Conservation (phyloP, 2,888 invertebrate genomes). For the Timema podura region DNA sequence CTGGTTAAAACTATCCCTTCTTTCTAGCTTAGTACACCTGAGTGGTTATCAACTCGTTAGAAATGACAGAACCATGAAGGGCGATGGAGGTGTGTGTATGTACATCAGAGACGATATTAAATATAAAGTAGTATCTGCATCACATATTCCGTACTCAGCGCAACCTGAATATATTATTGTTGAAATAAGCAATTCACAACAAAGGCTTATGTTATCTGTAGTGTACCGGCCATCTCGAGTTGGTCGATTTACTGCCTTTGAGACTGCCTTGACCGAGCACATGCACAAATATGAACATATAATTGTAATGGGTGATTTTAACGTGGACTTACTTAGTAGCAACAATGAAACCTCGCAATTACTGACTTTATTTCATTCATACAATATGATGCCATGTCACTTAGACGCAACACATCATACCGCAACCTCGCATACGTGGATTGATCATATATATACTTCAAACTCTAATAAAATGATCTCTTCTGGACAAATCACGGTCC, state of each 20-base stretch:
- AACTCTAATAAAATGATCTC: too few relatives aligned
- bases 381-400: too few relatives aligned
- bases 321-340: background rate
- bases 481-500: too few relatives aligned
- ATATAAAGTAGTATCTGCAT: background rate
- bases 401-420: too few relatives aligned
- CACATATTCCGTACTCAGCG: background rate
- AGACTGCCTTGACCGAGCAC: background rate
- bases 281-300: background rate
- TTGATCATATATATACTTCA: too few relatives aligned
- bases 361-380: too few relatives aligned
- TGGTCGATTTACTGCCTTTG: background rate
- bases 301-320: constrained; percentile 7
- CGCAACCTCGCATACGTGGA: too few relatives aligned
- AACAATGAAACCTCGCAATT: background rate
- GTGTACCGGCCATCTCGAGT: background rate
- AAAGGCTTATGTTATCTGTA: background rate
- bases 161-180: background rate
- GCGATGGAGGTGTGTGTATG: background rate
- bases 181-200: background rate
- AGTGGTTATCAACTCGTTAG: background rate
- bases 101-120: background rate
- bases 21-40: background rate
- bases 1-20: background rate
- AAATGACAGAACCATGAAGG: background rate